A percentile compares a stretch with the other conserved stretches of the same genome.
phyloP scores from a whole-genome alignment of 2,797 vertebrate genomes.

The Megaceryle alcyon region DNA sequence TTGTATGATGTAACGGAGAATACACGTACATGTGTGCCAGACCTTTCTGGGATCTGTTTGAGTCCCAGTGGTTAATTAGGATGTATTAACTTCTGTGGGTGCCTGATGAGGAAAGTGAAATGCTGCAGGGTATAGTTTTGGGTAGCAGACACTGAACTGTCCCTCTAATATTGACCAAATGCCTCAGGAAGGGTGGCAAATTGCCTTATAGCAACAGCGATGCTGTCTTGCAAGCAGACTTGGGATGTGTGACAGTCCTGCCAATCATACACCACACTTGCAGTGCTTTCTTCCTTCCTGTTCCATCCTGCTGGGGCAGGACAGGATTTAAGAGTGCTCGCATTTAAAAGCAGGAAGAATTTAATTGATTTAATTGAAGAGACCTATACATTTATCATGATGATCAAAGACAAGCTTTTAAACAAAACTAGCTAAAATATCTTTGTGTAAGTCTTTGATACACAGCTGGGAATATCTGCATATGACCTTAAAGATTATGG shows the following conservation, averaged over 20 bases:
- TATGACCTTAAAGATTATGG: not conserved
- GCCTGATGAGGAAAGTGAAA: not conserved
- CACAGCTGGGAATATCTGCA: not conserved
- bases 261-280: not conserved
- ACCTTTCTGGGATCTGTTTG: not conserved
- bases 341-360: not conserved
- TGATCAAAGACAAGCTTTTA: not conserved
- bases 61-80: not conserved
- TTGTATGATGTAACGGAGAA: not conserved
- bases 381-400: not conserved
- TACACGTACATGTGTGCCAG: not conserved
- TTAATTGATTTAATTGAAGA: not conserved
- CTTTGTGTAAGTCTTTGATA: not conserved
- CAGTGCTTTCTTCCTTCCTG: not conserved
- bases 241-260: not conserved
- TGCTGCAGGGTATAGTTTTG: not conserved
- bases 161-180: not conserved
- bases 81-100: not conserved
- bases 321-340: not conserved
- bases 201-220: not conserved
- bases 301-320: not conserved
- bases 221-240: not conserved
- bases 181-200: not conserved
- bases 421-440: not conserved
- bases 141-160: not conserved